A percentile compares a stretch with the other conserved stretches of the same genome.
phyloP scores from a whole-genome alignment of 2,797 vertebrate species.

The Pipistrellus kuhlii region DNA sequence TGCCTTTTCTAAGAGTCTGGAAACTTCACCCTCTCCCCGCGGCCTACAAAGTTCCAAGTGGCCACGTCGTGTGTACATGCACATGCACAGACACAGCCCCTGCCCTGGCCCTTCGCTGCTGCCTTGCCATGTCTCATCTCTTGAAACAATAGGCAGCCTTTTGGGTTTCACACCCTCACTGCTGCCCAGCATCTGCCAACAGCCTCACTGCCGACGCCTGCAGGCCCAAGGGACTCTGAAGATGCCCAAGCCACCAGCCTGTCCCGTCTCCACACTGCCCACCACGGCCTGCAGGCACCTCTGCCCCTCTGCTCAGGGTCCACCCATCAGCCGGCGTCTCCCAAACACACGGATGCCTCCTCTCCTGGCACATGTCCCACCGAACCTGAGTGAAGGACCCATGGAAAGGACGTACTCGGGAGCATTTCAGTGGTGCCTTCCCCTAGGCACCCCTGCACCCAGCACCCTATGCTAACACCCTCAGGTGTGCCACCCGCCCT shows the following conservation, averaged over 20 bases:
- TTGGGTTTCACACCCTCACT: background rate
- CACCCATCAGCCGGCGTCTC: accelerated
- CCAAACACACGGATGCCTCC: background rate
- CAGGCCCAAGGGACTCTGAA: background rate
- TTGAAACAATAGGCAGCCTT: background rate
- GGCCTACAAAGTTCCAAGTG: background rate
- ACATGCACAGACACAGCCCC: background rate
- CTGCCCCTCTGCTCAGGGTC: background rate
- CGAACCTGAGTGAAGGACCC: background rate
- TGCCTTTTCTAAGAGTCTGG: background rate
- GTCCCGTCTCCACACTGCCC: background rate
- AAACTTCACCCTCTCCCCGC: background rate
- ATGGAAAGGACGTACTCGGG: background rate
- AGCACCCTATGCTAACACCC: background rate
- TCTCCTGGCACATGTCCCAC: background rate
- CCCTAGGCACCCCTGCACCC: background rate
- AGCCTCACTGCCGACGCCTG: background rate
- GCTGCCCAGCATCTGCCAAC: no score
- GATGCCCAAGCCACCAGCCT: background rate
- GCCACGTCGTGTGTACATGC: background rate
- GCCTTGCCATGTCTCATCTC: background rate
- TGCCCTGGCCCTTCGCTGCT: background rate
- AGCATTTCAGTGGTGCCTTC: background rate
- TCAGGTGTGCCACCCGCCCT: background rate
- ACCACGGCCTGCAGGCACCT: background rate